Base-by-base conservation (phyloP, 2,888 invertebrate species). In the Subacronicta megacephala region DNA sequence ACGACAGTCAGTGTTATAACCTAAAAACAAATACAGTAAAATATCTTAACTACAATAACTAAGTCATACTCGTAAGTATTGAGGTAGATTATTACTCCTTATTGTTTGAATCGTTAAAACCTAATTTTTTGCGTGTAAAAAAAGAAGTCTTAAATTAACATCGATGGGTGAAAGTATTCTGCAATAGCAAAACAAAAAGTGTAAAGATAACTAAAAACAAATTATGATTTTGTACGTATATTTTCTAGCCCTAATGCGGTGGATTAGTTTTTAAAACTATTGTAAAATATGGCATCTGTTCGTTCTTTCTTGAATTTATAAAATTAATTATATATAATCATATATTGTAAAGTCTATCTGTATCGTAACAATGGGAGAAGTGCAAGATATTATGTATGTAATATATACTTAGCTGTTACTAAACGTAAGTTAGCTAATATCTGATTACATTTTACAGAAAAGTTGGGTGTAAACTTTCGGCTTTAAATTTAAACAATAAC, bases 51-150 rank as follows among this genome's bases (percentile, higher is more conserved):
- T 65, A 65, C 17, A 65, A 46, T 63, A 64, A 60, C 72, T 75
- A 68, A 72, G 59, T 56, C 41, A 71, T 62, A 75, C 54, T 51
- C 40, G 60, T 67, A 67, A 54, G 58, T 58, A 75, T 64, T 69
- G 73, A 73, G 73, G 72, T 75, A 75, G 69, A 68, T 72, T 63
- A 53, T 58, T 50, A 67, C 58, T 66, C 57, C 53, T 53, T 67
- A 52, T 52, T 35, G 33, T 60, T 53, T 61, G 16, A 41, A 46
- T 46, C 44, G n/a, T n/a, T 50, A 53, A 66, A 60, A 60, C 57
- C 51, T 49, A 52, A 52, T 49, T 53, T 40, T 50, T 54, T 60
- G 51, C 38, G 23, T 57, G 40, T 67, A 38, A 42, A 38, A 53
- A 51, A 56, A 54, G 61, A n/a, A n/a, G n/a, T n/a, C 57, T 66